Evolutionary conservation across 1,140 invertebrate genomes (phyloP), one percentile per base, ranked within the genome.

Genomic region (Pteromalus puparum): DNA sequence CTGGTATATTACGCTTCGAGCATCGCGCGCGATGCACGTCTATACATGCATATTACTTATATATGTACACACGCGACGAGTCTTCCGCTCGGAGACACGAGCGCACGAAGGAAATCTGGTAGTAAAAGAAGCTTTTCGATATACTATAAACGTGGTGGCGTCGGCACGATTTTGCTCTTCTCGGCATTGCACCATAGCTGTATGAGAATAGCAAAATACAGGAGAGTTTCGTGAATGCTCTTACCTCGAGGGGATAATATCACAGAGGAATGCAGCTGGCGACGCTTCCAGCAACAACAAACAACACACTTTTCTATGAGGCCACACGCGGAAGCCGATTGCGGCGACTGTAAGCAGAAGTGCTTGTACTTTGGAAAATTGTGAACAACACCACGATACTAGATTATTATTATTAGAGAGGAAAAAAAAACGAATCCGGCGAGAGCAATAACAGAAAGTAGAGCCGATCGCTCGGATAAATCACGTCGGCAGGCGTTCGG

Each of bases 1-100:
- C 7, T 42, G 38, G 38, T 42, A 7, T 42, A 9, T 9, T 42
- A 42, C 12, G 26, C 18, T 73, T n/a, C 30, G 30, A 73, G 72
- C n/a, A 73, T 38, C 34, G 30, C 72, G 30, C 72, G 72, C 72
- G 72, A 38, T 73, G 72, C 72, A 73, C n/a, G 0, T 5, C 2
- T 34, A 34, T 73, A 30, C 6, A 30, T 21, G 28, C 5, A 9
- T n/a, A n/a, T n/a, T n/a, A n/a, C n/a, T n/a, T n/a, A n/a, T n/a
- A n/a, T n/a, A n/a, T n/a, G 3, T 42, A 42, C 38, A 74, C 18
- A 3, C n/a, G 34, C 73, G 13, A 38, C 28, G 73, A 46, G 30
- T 74, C 34, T 74, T 74, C 73, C 73, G 34, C 73, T 74, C 34
- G 73, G 73, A 3, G 9, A 38, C 73, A 70, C 26, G 10, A 26